These are phyloP conservation scores for Probaryconus sp. DNA, from an alignment of 1,140 invertebrate species.

Conservation along the genomic window DNA sequence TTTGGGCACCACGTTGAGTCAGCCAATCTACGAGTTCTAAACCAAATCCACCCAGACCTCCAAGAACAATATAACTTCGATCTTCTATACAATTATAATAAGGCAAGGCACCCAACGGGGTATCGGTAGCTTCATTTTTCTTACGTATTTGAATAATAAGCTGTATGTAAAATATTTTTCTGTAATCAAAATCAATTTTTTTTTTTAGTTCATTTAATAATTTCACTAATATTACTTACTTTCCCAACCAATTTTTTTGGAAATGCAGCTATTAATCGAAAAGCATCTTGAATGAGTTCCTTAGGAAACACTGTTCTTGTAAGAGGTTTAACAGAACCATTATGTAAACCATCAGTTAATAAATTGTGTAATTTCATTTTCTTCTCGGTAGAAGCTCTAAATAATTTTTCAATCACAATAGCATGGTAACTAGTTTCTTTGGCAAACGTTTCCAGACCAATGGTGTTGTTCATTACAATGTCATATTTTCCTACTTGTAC, in stretches of 20 bases:
- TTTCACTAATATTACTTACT: too few species aligned
- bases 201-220: too few species aligned
- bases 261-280: slow-evolving; percentile 83
- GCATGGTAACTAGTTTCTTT: slow-evolving; percentile 90
- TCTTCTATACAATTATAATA: slow-evolving; percentile 78
- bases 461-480: slow-evolving; percentile 81
- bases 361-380: slow-evolving; percentile 67
- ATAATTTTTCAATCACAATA: slow-evolving; percentile 83
- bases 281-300: slow-evolving; percentile 77
- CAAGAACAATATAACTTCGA: slow-evolving; percentile 77
- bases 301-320: slow-evolving; percentile 73
- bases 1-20: slow-evolving; percentile 82
- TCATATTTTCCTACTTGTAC: slow-evolving; percentile 90
- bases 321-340: slow-evolving; percentile 77
- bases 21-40: slow-evolving; percentile 89
- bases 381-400: slow-evolving; percentile 70
- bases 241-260: slow-evolving; percentile 88
- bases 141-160: slow-evolving; percentile 82
- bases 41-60: slow-evolving; percentile 90
- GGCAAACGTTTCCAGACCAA: slow-evolving; percentile 87
- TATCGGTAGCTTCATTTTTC: slow-evolving; percentile 65
- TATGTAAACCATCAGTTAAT: slow-evolving; percentile 79
- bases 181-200: not conserved
- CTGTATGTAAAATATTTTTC: slow-evolving; percentile 20
- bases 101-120: slow-evolving; percentile 75